Evolutionary conservation across 2,113 vertebrate species (phyloP).

Genomic region (Gopherus evgoodei): DNA sequence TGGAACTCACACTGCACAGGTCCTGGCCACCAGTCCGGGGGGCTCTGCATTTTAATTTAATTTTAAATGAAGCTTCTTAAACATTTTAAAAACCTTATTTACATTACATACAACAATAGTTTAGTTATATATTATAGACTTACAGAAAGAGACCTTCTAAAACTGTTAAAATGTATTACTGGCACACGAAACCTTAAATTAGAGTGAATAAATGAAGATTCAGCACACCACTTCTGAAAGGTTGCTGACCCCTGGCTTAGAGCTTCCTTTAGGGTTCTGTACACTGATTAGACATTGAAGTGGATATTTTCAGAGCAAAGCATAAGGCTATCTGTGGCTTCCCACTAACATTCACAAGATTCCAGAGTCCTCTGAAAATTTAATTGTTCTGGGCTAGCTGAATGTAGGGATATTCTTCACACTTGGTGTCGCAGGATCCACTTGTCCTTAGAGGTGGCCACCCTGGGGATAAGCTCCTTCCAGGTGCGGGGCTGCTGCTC

Average conservation of each 20-base stretch:
- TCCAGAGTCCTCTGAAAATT: background rate
- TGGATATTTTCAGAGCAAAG: background rate
- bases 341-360: background rate
- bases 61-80: too few relatives aligned
- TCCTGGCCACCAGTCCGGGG: too few relatives aligned
- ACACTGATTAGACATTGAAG: fast-evolving
- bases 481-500: background rate
- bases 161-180: too few relatives aligned
- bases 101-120: too few relatives aligned
- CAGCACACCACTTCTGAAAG: too few relatives aligned
- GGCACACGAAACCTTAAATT: too few relatives aligned
- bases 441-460: background rate
- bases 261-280: background rate
- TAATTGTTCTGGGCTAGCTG: background rate
- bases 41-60: too few relatives aligned
- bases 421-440: background rate
- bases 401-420: background rate
- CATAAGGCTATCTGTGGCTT: background rate
- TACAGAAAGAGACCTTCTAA: too few relatives aligned
- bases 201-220: too few relatives aligned
- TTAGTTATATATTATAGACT: too few relatives aligned
- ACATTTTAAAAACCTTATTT: too few relatives aligned
- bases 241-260: background rate
- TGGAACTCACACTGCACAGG: too few relatives aligned
- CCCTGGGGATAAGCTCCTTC: background rate